Base-by-base conservation (phyloP, 2,113 vertebrate species). In the Oxyruncus cristatus region DNA sequence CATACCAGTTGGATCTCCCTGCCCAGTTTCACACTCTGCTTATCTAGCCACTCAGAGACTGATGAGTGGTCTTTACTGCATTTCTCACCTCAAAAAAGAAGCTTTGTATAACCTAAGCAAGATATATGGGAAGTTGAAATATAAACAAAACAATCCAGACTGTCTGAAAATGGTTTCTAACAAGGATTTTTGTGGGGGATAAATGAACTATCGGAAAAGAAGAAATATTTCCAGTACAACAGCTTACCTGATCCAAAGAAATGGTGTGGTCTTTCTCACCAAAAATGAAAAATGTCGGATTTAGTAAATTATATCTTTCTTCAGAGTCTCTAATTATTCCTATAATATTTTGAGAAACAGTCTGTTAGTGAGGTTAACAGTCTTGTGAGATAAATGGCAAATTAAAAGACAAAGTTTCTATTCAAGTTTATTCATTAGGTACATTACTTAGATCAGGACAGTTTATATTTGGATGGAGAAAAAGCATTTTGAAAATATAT, bases 201-300 rank as follows among this genome's bases (percentile, higher is more conserved):
- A 78, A 55, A 92, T 39, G 47, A 74, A 30, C 13, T 17, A 16
- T 3, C 4, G 14, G 10, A 55, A 88, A 92, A 80, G 7, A n/a
- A 84, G 55, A 58, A 70, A 12, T 4, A n/a, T 59, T 81, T 83
- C 50, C 13, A 80, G 47, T 35, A 30, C 3, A 93, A 44, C 24
- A 42, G 41, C 97, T 95, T 82, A 99, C 99, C 97, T 99, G 99
- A 26, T 99, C 98, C 19, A 98, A 97, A 56, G 99, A 98, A 89
- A 99, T 99, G 59, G 98, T 91, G 0, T 83, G 23, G 89, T 99
- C 99, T 2, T 99, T 99, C 88, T 99, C 99, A 3, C 93, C 99
- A 97, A 99, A 99, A 96, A 99, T 98, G 82, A 99, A 99, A 88
- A 99, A 96, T 0, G 99, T 99, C 6, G 99, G 99, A 88, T 97